Evolutionary conservation across 1,140 invertebrate species (phyloP).

Genomic region (Orius insidiosus): DNA sequence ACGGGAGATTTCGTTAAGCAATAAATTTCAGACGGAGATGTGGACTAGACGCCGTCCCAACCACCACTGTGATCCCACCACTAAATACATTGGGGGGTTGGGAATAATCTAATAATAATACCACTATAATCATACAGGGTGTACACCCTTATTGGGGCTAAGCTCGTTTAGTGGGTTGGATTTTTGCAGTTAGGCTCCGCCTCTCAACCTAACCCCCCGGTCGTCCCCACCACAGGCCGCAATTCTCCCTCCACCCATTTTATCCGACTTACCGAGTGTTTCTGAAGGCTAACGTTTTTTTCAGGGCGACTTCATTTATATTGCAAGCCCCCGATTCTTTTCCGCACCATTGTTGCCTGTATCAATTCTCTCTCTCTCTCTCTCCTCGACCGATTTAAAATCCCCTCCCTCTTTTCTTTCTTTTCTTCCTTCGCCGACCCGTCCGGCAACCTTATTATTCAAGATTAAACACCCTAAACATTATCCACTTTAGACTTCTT

Average conservation of each 20-base stretch:
- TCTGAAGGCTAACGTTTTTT: constrained; percentile 15
- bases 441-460: neutral
- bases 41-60: constrained; percentile 2
- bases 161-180: constrained; percentile 15
- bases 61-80: constrained; percentile 9
- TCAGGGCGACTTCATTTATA: constrained; percentile 14
- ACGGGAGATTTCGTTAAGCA: neutral
- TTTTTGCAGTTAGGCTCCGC: constrained; percentile 15
- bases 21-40: constrained; percentile 1
- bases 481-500: neutral
- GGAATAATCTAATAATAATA: constrained; percentile 18
- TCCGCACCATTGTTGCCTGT: constrained; percentile 11
- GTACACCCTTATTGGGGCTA: constrained; percentile 16
- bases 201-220: neutral
- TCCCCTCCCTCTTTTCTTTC: constrained; percentile 2
- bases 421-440: neutral
- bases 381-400: neutral
- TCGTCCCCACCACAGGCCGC: neutral
- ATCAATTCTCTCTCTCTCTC: constrained; percentile 14
- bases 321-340: constrained; percentile 11
- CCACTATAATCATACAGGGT: constrained; percentile 16
- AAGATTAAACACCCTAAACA: neutral
- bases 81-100: constrained; percentile 13
- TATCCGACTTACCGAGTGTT: constrained; percentile 7
- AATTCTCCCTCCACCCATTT: neutral